These are phyloP conservation scores for Hippocampus mohnikei DNA, from an alignment of 2,113 vertebrate species.

Conservation along the genomic window DNA sequence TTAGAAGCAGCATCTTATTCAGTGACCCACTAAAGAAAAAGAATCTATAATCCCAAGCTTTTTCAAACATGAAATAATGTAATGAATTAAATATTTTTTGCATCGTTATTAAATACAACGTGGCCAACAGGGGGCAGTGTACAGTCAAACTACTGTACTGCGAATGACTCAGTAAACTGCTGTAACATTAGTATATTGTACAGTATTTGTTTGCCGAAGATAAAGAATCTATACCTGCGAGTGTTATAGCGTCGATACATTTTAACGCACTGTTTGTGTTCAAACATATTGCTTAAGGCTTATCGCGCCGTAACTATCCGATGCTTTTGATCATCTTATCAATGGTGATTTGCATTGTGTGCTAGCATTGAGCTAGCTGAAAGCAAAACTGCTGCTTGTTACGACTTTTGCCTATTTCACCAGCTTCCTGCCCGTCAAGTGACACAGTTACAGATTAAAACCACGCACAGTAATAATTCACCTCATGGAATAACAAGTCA, in stretches of 20 bases:
- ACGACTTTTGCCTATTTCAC: not conserved
- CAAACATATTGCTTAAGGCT: no score
- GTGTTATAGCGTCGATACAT: not conserved
- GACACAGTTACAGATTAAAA: conserved; percentile 57
- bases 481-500: conserved; percentile 7
- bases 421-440: conserved; percentile 26
- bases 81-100: not conserved
- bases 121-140: not conserved
- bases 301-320: no score
- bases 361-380: not conserved
- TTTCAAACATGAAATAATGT: not conserved
- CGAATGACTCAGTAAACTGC: not conserved
- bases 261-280: not conserved
- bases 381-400: no score
- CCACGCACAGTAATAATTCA: conserved; percentile 60
- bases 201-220: not conserved
- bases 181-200: not conserved
- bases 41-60: not conserved
- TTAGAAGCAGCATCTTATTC: not conserved
- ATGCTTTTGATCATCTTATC: no score
- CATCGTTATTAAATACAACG: not conserved
- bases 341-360: not conserved
- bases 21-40: not conserved
- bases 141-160: not conserved
- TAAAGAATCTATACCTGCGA: not conserved